Evolutionary conservation across 2,888 invertebrate species (phyloP), one percentile per base, ranked within the genome.

Genomic region (Cosmia pyralina): DNA sequence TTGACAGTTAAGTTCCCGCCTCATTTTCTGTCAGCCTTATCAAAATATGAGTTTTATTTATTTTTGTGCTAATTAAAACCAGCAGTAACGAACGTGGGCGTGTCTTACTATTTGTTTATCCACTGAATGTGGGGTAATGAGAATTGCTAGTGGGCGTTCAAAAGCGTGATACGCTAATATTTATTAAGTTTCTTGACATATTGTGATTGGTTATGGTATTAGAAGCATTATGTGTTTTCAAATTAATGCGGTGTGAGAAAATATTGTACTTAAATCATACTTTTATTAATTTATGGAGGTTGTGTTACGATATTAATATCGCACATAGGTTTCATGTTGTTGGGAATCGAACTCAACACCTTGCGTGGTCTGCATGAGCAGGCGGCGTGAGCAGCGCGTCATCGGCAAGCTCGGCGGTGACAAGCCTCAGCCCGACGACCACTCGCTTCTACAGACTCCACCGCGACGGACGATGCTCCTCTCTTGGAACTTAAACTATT

Each of bases 61-160:
- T 84, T 73, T 72, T 55, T 48, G 63, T 79, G 77, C 77, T 86
- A 79, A 86, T 85, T 84, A 84, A 63, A 82, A 79, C 73, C 67
- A 58, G 77, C 71, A 62, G 50, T 65, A 19, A 41, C 38, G n/a
- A 28, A 38, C 11, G 86, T 81, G 55, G 82, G 84, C 60, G 77
- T 81, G 50, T 59, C 63, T 65, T 77, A 73, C 57, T 85, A 81
- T 85, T 74, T 75, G 66, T 60, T 74, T 73, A 64, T 74, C 59
- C 10, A 66, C 48, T 55, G 48, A 75, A 85, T 69, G 62, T 85
- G 28, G 86, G 82, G 68, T 68, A 82, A 82, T 71, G 72, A 72
- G 34, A 59, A 62, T 67, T 53, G 34, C 59, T 0, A 63, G 86
- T 84, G 71, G 86, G 85, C 58, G 84, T 75, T 28, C 10, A 63